Evolutionary conservation across 2,113 vertebrate species (phyloP), one percentile per base, ranked within the genome.

Genomic region (Oenanthe oenanthe): DNA sequence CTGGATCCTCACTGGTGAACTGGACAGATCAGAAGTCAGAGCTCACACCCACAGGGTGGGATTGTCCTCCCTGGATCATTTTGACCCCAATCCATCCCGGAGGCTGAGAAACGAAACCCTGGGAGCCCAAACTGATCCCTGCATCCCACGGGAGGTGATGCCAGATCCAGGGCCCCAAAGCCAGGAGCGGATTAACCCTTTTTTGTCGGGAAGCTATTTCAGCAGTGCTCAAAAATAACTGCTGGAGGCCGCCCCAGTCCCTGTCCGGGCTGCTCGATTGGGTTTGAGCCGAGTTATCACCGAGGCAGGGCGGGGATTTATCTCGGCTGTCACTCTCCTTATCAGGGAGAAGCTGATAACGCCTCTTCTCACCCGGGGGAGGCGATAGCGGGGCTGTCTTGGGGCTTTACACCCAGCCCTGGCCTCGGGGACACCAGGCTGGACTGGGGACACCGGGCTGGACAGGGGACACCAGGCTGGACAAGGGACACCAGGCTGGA

Each of bases 171-270:
- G 34, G 51, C 24, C 68, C 75, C 48, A 40, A 7, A 50, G 25
- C 25, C 17, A 8, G 25, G 45, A n/a, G 43, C 0, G 61, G 65
- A 77, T 89, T 80, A 88, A 93, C 79, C 74, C 48, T 80, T 81
- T 81, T 68, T 66, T 8, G 32, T 9, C 7, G 34, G 24, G 75
- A 40, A 88, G 40, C 57, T 84, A 11, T 73, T 77, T 63, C 71
- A 79, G 91, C 88, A 1, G 29, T 9, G n/a, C 82, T 84, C 91
- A 72, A 93, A 96, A 96, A 96, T 93, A 96, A 70, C 89, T 36
- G 5, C 84, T 32, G 54, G 40, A 50, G 80, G 18, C 61, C 56
- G 3, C 29, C 25, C 1, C 71, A 7, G 0, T 31, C 45, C 14
- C 24, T 38, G 4, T 25, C 29, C 67, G 14, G 80, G 40, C 63